A percentile compares a stretch with the other conserved stretches of the same genome.
phyloP scores from a whole-genome alignment of 2,113 vertebrate species.

The Albula glossodonta region DNA sequence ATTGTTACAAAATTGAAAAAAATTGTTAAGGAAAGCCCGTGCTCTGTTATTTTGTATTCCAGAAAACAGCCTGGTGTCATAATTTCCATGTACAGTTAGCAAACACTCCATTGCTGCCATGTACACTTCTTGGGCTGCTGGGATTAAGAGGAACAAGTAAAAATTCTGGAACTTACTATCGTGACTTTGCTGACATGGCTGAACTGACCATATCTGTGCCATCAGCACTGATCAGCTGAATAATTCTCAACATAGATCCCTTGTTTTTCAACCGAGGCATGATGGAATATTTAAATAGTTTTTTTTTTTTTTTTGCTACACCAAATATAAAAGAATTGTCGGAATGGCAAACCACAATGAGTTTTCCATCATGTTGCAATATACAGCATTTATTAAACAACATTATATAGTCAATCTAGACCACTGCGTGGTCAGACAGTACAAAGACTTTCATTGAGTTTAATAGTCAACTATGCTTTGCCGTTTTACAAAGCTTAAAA shows the following conservation, averaged over 20 bases:
- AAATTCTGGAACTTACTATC: not conserved
- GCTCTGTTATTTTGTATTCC: not conserved
- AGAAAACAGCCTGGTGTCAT: not conserved
- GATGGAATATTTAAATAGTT: not conserved
- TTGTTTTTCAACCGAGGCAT: not conserved
- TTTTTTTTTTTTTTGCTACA: not conserved
- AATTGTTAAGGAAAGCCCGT: not conserved
- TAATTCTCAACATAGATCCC: not conserved
- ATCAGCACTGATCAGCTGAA: slow-evolving; percentile 18
- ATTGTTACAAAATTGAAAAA: not conserved
- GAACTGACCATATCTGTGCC: slow-evolving; percentile 12
- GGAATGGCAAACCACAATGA: not conserved
- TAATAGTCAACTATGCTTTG: too few relatives aligned
- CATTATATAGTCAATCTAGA: not conserved
- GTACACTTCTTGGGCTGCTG: not conserved
- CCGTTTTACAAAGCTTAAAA: not conserved
- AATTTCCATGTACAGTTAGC: slow-evolving; percentile 15
- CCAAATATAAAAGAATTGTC: not conserved
- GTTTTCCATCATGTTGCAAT: not conserved
- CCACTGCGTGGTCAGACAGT: not conserved
- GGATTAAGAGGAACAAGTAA: not conserved
- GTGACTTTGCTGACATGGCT: slow-evolving; percentile 8
- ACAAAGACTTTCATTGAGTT: not conserved
- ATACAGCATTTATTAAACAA: not conserved
- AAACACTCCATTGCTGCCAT: slow-evolving; percentile 12